Percentiles rank a stretch among this genome's conserved stretches.
Conservation (phyloP, 2,888 invertebrate species). For the Scelioninae gen. 2 region DNA sequence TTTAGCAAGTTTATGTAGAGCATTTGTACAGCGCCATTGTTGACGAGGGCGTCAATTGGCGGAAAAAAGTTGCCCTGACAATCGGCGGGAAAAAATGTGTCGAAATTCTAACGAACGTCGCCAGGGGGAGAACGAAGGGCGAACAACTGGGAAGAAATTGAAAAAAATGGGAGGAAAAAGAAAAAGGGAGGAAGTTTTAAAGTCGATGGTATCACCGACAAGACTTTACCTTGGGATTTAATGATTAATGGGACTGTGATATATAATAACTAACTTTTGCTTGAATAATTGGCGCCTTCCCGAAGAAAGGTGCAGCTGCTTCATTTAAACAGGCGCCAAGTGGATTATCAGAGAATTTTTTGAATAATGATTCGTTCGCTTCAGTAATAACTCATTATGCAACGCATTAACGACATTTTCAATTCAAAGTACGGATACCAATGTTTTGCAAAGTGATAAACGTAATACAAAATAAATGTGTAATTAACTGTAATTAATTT, state of each 20-base stretch:
- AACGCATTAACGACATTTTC: too few relatives aligned
- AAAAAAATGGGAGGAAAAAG: background rate
- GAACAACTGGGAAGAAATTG: too few relatives aligned
- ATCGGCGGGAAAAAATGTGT: slow-evolving; percentile 6
- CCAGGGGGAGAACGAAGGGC: background rate
- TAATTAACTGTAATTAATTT: too few relatives aligned
- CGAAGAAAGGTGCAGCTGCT: slow-evolving; percentile 3
- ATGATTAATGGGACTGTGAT: slow-evolving; percentile 15
- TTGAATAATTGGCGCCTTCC: slow-evolving; percentile 12
- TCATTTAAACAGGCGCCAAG: slow-evolving; percentile 1
- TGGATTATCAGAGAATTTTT: slow-evolving; percentile 1
- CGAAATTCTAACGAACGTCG: background rate
- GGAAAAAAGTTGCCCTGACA: slow-evolving; percentile 24
- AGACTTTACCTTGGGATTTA: slow-evolving; percentile 4
- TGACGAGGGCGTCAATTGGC: slow-evolving; percentile 16
- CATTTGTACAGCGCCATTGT: slow-evolving; percentile 30
- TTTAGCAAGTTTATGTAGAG: slow-evolving; percentile 41
- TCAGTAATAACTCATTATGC: too few relatives aligned
- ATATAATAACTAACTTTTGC: slow-evolving; percentile 15
- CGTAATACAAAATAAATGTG: too few relatives aligned
- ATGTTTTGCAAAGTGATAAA: too few relatives aligned
- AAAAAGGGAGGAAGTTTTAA: background rate
- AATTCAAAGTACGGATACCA: too few relatives aligned
- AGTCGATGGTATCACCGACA: slow-evolving; percentile 2
- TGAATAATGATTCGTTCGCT: slow-evolving; percentile 1